Evolutionary conservation across 2,797 vertebrate genomes (phyloP).

Genomic region (Esox masquinongy): DNA sequence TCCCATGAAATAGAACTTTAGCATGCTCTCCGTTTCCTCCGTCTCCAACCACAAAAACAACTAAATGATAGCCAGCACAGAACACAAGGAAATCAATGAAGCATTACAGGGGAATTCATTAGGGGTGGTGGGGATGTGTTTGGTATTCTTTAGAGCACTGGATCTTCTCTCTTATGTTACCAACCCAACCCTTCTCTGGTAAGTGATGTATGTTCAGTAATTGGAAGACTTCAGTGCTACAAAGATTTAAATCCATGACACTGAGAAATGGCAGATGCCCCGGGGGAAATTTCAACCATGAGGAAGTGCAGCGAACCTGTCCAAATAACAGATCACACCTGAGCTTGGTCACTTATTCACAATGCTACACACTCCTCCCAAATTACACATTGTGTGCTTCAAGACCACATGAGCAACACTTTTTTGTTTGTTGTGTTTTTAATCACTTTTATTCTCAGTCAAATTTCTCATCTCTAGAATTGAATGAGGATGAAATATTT

Average conservation of each 20-base stretch:
- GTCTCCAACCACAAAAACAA: not conserved
- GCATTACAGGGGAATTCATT: conserved; percentile 47
- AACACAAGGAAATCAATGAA: conserved; percentile 25
- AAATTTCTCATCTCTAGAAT: conserved; percentile 41
- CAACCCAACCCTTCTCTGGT: conserved; percentile 23
- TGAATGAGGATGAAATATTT: conserved; percentile 3
- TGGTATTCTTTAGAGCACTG: conserved; percentile 13
- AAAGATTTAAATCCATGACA: conserved; percentile 86
- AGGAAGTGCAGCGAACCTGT: conserved; percentile 82
- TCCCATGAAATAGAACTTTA: not conserved
- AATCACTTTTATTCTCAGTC: conserved; percentile 57
- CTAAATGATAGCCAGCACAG: conserved; percentile 17
- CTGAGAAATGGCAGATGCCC: conserved; percentile 80
- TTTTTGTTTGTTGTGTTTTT: conserved; percentile 51
- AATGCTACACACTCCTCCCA: conserved; percentile 59
- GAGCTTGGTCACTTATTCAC: conserved; percentile 79
- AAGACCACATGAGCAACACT: conserved; percentile 62
- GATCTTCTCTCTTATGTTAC: conserved; percentile 1
- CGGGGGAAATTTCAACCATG: conserved; percentile 80
- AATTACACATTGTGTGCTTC: conserved; percentile 63
- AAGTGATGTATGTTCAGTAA: conserved; percentile 79
- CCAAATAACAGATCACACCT: conserved; percentile 86
- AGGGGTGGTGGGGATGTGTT: conserved; percentile 14
- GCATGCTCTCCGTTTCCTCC: not conserved
- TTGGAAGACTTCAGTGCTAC: conserved; percentile 80